A percentile compares a stretch with the other conserved stretches of the same genome.
Conservation (phyloP, 1,140 invertebrate species). For the Chironomus tepperi region DNA sequence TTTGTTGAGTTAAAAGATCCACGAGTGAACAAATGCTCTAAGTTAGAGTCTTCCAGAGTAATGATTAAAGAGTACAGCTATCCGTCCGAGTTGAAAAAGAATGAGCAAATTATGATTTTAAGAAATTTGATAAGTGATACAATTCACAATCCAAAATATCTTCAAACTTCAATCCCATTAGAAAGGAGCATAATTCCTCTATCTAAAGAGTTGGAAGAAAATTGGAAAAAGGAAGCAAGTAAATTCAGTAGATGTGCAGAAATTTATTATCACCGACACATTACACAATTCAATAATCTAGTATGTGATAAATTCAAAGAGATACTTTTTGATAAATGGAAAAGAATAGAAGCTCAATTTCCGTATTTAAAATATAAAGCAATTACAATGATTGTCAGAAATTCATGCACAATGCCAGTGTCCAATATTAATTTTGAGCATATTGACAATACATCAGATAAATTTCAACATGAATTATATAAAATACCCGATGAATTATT, state of each 20-base stretch:
- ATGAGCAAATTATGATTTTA: neutral
- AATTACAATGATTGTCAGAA: neutral
- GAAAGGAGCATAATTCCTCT: neutral
- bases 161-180: neutral
- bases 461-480: neutral
- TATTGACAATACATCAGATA: neutral
- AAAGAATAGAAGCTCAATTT: neutral
- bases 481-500: neutral
- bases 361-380: neutral
- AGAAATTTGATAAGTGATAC: neutral
- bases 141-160: neutral
- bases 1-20: neutral
- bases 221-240: neutral
- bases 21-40: neutral
- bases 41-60: neutral
- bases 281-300: neutral
- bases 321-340: neutral
- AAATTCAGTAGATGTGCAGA: neutral
- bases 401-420: neutral
- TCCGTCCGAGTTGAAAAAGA: neutral
- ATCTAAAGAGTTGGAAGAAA: neutral
- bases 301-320: neutral
- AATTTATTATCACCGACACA: neutral
- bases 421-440: neutral
- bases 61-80: neutral